Evolutionary conservation across 1,140 invertebrate genomes (phyloP).

Genomic region (Ptiloglossa arizonensis): DNA sequence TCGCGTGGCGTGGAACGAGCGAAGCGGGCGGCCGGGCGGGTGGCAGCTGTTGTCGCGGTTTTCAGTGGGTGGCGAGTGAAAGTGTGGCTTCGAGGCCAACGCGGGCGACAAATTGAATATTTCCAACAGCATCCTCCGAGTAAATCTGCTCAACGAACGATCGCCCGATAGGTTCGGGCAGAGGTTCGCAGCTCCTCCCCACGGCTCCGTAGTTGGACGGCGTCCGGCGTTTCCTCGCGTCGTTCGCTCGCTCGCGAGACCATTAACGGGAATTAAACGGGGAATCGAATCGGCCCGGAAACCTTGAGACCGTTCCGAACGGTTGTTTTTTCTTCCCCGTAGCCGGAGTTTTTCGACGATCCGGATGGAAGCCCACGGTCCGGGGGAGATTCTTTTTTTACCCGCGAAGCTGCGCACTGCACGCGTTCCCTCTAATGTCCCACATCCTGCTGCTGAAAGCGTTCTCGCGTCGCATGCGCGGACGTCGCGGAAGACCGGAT

Average conservation of each 20-base stretch:
- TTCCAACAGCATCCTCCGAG: constrained; percentile 23
- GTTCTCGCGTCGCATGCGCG: background rate
- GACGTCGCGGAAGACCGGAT: background rate
- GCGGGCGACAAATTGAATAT: constrained; percentile 56
- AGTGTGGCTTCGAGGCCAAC: constrained; percentile 54
- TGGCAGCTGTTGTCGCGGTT: constrained; percentile 61
- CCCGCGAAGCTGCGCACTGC: constrained; percentile 3
- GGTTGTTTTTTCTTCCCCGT: background rate
- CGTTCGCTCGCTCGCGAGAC: background rate
- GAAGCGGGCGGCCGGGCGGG: background rate
- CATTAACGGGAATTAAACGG: background rate
- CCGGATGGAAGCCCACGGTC: constrained; percentile 4
- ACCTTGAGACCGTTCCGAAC: background rate
- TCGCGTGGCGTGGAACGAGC: constrained; percentile 35
- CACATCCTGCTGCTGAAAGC: constrained; percentile 21
- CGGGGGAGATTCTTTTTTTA: constrained; percentile 56
- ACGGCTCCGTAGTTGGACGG: no score
- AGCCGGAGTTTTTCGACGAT: constrained; percentile 35
- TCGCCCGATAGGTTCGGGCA: background rate
- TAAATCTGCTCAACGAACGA: background rate
- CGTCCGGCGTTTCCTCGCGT: no score
- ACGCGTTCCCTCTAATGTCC: constrained; percentile 14
- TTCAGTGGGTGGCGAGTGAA: constrained; percentile 64
- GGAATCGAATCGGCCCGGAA: background rate
- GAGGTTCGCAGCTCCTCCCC: background rate